Base-by-base conservation (phyloP, 1,140 invertebrate genomes). In the Formica exsecta region DNA sequence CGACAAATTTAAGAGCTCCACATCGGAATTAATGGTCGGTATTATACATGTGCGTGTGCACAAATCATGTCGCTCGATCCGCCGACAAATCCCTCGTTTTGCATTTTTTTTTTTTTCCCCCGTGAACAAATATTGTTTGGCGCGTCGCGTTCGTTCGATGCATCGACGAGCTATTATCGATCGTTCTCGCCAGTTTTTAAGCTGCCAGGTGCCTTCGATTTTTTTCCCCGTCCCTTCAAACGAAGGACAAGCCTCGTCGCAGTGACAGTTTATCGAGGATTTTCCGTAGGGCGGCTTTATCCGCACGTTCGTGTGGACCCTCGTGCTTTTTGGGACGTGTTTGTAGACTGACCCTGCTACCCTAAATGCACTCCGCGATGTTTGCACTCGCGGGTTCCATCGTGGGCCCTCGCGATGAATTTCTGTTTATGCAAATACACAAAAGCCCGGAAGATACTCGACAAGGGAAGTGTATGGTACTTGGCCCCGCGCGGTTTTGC, bases 361-460 rank as follows among this genome's bases (percentile, higher is more conserved):
- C 59, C 64, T 87, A 86, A 90, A 90, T 64, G 89, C 83, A 86
- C 83, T 88, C 54, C 48, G 59, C 13, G n/a, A 32, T 90, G 83
- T 90, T 90, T 88, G 89, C 66, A 80, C 61, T 77, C 75, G 73
- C 86, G 68, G 74, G 85, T 65, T 73, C 86, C 79, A 86, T 75
- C 64, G 88, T 44, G 86, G 75, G 66, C 65, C 87, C 87, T 88
- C 19, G 64, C 85, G 87, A 87, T 87, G 88, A 87, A 89, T 87
- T 89, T 90, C 86, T 86, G 71, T 83, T 68, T 90, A 90, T 79
- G 88, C 81, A 90, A 90, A 90, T 90, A 87, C 48, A 38, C 41
- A 38, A 79, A 6, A 51, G 70, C n/a, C 57, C 36, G 74, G 19
- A 57, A 57, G 86, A 59, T 61, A 87, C 66, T 57, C 51, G 54